Base-by-base conservation (phyloP, 1,140 invertebrate genomes). In the Drosophila persimilis region DNA sequence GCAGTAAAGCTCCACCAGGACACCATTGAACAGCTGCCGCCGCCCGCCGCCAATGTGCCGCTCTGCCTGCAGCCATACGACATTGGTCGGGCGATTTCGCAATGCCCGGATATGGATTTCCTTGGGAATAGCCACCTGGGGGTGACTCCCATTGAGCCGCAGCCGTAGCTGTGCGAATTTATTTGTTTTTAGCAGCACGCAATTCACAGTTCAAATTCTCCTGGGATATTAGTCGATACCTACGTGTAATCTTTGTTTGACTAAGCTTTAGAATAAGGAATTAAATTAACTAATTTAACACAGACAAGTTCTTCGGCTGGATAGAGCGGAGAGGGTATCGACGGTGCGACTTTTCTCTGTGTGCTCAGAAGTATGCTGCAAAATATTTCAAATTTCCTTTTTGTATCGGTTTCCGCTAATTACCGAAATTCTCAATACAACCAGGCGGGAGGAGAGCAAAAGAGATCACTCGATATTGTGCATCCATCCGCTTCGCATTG, bases 161-260 rank as follows among this genome's bases (percentile, higher is more conserved):
- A 57, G 29, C 52, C 66, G 44, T 75, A 67, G 56, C 48, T 11
- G 7, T 31, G 56, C 50, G 46, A 63, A 74, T 65, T 70, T 58
- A 59, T 57, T 47, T 17, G 22, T 39, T 57, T 45, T 9, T 39
- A 26, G 53, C 44, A 15, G 11, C 44, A 15, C 39, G 48, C 39
- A 51, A 76, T 79, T 39, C 35, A 39, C 35, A 83, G 79, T 84
- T 86, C 61, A 65, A 80, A 81, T 70, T 72, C 48, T 64, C 57
- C 78, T 75, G 79, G 78, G 74, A 83, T 88, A 88, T 83, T 75
- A 83, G 58, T 75, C 62, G 45, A 66, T 70, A 75, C 50, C 56
- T 41, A 39, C 35, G 11, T 39, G 35, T 39, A 81, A 52, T 70
- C 77, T 54, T 58, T 50, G 64, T 43, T 73, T 73, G 70, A 57